Evolutionary conservation across 2,888 invertebrate genomes (phyloP).

Genomic region (Drosophila borealis): DNA sequence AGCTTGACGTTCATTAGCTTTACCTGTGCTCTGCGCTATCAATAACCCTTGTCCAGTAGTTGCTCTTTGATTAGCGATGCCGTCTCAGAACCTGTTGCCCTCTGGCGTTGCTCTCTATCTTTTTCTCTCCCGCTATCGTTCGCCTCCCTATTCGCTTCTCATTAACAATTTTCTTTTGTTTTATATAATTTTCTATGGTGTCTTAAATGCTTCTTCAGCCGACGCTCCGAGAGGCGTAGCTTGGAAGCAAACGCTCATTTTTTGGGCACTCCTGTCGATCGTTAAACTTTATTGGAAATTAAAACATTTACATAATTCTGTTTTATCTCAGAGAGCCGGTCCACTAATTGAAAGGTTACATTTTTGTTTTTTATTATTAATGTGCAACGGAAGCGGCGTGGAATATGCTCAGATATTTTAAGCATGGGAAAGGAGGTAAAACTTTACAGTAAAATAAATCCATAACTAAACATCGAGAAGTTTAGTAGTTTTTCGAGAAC

Average conservation of each 20-base stretch:
- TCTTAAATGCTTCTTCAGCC: constrained; percentile 15
- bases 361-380: constrained; percentile 12
- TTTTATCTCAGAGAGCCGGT: not conserved
- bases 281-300: constrained; percentile 16
- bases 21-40: constrained; percentile 32
- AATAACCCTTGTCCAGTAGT: constrained; percentile 45
- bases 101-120: not conserved
- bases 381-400: constrained; percentile 48
- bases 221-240: constrained; percentile 14
- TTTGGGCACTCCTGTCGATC: constrained; percentile 30
- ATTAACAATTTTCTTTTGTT: constrained; percentile 12
- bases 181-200: constrained; percentile 39
- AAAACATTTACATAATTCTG: constrained; percentile 43
- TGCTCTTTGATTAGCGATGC: constrained; percentile 50
- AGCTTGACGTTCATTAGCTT: constrained; percentile 64
- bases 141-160: not conserved
- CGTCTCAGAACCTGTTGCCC: constrained; percentile 15
- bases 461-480: not conserved
- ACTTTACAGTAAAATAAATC: not conserved
- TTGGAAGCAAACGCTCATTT: constrained; percentile 24
- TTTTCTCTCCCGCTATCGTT: not conserved
- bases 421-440: constrained; percentile 17
- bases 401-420: constrained; percentile 2
- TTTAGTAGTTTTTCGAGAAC: not conserved
- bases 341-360: constrained; percentile 53